Evolutionary conservation across 2,113 vertebrate genomes (phyloP), one percentile per base, ranked within the genome.

Genomic region (Syngnathoides biaculeatus): DNA sequence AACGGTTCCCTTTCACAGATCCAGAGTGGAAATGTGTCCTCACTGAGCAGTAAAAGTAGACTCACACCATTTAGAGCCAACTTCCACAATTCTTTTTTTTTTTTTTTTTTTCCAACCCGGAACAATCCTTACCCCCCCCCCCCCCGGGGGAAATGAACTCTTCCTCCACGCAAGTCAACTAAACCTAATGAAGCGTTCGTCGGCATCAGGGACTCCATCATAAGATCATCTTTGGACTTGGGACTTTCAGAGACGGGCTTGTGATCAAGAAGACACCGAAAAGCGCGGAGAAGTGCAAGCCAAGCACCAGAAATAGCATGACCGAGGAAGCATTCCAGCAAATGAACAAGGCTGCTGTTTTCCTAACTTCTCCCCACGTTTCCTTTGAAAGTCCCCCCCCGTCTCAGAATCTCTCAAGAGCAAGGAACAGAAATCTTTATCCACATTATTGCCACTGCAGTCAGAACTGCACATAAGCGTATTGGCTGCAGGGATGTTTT

Each of bases 1-100:
- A 59, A 59, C 20, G 20, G 57, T 38, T 17, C 20, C 35, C 50
- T 63, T 72, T 55, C 30, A 58, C 24, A 45, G 22, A 61, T 74
- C 73, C 67, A 10, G 73, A 79, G 79, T 88, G 82, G 88, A 88
- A 91, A 89, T 17, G 38, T 75, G 79, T 85, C 85, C 81, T 85
- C 78, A 63, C 71, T 4, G 2, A 47, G 56, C 69, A 68, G 61
- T 71, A 71, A 64, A 65, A 57, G 12, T 11, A 26, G 59, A 69
- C 81, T 69, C 75, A 50, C 50, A 60, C 72, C 84, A 53, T 73
- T 55, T 65, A 52, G 65, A 22, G 73, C 70, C 81, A 80, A 48
- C 59, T 69, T 45, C 11, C 55, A 3, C n/a, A 61, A 53, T 88
- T 85, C 82, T 75, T 84, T 84, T 88, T 83, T 68, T 78, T n/a